phyloP scores from a whole-genome alignment of 1,140 invertebrate genomes.

The Argopecten irradians region DNA sequence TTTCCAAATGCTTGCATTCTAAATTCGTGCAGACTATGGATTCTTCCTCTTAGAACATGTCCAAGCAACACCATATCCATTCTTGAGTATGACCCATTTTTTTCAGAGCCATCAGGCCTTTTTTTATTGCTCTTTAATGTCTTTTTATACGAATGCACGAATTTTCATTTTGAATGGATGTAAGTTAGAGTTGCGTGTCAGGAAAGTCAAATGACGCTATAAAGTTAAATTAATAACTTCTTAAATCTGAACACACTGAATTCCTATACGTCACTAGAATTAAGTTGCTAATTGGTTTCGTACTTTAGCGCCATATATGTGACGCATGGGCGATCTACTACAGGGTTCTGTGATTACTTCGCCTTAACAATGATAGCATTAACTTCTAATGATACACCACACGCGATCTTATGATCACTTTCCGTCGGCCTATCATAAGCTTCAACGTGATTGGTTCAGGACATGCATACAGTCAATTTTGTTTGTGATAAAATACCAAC shows the following conservation, averaged over 20 bases:
- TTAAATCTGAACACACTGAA: constrained; percentile 12
- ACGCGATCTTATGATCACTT: background rate
- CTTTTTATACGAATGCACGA: background rate
- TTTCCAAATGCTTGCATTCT: too few species aligned
- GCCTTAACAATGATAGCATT: background rate
- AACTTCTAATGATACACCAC: background rate
- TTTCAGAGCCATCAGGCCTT: too few species aligned
- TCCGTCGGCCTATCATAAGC: background rate
- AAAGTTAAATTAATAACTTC: constrained; percentile 2
- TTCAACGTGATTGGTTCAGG: background rate
- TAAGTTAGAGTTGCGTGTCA: background rate
- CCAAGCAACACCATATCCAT: too few species aligned
- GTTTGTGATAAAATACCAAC: background rate
- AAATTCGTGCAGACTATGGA: too few species aligned
- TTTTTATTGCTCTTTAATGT: too few species aligned
- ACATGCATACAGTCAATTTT: background rate
- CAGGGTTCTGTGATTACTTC: background rate
- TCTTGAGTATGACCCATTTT: too few species aligned
- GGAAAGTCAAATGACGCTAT: background rate
- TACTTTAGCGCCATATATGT: background rate
- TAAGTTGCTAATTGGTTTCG: background rate
- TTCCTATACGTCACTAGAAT: background rate
- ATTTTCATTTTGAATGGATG: background rate
- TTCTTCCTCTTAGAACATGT: too few species aligned
- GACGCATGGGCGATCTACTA: background rate